Conservation (phyloP, 2,797 vertebrate species). For the Stomatorhinus walkeri region DNA sequence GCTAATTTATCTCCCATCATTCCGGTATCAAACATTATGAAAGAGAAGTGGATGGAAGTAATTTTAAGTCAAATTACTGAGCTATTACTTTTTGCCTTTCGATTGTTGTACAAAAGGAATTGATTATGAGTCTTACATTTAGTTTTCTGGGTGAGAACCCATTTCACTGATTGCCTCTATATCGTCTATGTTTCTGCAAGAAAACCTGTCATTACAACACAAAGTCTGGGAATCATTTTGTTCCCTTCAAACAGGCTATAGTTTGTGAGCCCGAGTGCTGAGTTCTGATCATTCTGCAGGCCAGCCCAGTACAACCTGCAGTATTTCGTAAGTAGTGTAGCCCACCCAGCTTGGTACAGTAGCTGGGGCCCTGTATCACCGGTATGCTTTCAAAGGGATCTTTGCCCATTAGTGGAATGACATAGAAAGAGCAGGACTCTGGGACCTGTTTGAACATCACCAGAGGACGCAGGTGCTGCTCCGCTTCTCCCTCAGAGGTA, state of each 20-base stretch:
- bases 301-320: background rate
- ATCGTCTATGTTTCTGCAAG: background rate
- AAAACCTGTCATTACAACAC: background rate
- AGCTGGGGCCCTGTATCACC: background rate
- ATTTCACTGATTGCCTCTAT: background rate
- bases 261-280: background rate
- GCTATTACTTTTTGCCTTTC: background rate
- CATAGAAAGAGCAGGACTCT: background rate
- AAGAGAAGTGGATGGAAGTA: background rate
- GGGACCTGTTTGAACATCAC: background rate
- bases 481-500: background rate
- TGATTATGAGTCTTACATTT: background rate
- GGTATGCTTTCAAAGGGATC: background rate
- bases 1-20: background rate
- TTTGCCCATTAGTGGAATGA: background rate
- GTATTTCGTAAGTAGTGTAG: slow-evolving; percentile 15
- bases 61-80: background rate
- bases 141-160: background rate
- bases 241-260: background rate
- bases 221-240: background rate
- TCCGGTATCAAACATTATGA: background rate
- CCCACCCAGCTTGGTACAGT: background rate
- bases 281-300: background rate
- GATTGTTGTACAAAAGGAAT: background rate
- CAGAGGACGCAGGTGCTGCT: background rate